Evolutionary conservation across 1,140 invertebrate species (phyloP).

Genomic region (Drosophila sp.): DNA sequence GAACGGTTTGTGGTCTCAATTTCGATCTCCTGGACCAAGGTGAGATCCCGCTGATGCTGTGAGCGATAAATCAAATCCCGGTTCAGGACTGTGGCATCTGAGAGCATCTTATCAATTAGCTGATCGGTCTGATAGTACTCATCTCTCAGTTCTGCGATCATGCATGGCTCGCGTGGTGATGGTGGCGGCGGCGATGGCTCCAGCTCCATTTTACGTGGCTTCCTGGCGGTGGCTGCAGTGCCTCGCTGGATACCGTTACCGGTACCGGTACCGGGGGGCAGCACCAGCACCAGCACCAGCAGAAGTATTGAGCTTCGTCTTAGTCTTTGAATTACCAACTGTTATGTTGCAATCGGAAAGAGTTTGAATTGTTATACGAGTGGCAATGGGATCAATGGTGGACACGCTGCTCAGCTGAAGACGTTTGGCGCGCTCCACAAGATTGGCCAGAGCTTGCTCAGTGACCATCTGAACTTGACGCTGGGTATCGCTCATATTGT

Average conservation of each 20-base stretch:
- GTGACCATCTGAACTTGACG: conserved; percentile 13
- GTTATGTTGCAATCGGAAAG: background rate
- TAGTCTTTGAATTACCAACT: background rate
- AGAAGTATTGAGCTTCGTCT: background rate
- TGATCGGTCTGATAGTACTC: conserved; percentile 42
- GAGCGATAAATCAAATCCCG: conserved; percentile 33
- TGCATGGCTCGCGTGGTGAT: conserved; percentile 47
- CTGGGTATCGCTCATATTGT: conserved; percentile 21
- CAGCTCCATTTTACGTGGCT: conserved; percentile 3
- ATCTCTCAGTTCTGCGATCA: conserved; percentile 20
- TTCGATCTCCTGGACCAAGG: conserved; percentile 55
- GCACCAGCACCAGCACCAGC: too few relatives aligned
- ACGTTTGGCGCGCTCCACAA: conserved; percentile 49
- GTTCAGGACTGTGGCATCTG: conserved; percentile 40
- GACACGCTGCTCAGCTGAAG: conserved; percentile 43
- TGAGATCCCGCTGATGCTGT: conserved; percentile 46
- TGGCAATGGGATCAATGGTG: background rate
- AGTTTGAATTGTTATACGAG: background rate
- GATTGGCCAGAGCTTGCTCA: conserved; percentile 38
- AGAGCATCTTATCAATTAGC: conserved; percentile 38
- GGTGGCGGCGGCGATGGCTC: conserved; percentile 58
- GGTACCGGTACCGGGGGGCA: too few relatives aligned
- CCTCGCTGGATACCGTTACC: background rate
- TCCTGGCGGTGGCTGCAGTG: background rate
- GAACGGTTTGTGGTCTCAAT: conserved; percentile 38